Evolutionary conservation across 2,113 vertebrate species (phyloP).

Genomic region (Hippocampus barbouri): DNA sequence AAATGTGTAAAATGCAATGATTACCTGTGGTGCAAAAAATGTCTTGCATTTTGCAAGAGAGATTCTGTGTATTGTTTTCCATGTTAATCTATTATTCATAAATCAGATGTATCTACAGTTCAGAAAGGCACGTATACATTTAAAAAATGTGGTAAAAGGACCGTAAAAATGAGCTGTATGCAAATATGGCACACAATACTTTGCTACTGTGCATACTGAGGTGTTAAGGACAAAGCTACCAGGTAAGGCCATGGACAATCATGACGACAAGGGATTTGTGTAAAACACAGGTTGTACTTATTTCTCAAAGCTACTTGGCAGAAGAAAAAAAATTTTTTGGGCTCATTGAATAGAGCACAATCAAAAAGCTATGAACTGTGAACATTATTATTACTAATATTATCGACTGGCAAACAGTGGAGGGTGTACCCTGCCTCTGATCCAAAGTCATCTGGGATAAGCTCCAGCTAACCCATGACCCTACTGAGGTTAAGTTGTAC

Average conservation of each 20-base stretch:
- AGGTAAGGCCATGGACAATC: conserved; percentile 24
- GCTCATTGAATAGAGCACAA: neutral
- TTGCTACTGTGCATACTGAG: neutral
- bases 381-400: neutral
- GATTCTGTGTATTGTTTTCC: neutral
- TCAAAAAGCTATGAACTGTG: neutral
- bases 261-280: neutral
- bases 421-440: neutral
- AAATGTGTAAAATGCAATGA: conserved; percentile 12
- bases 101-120: conserved; percentile 11
- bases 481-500: neutral
- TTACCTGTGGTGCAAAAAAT: conserved; percentile 7
- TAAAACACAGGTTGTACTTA: neutral
- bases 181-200: neutral
- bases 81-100: neutral
- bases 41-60: neutral
- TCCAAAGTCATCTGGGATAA: neutral
- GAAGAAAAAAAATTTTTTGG: neutral
- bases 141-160: conserved; percentile 20
- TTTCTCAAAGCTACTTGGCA: conserved; percentile 11
- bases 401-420: neutral
- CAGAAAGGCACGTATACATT: conserved; percentile 35
- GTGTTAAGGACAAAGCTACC: conserved; percentile 15
- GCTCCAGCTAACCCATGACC: neutral
- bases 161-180: conserved; percentile 2